Percentiles rank a stretch among this genome's conserved stretches.
Evolutionary conservation across 2,113 vertebrate genomes (phyloP).

Genomic region (Hippocampus barbouri): DNA sequence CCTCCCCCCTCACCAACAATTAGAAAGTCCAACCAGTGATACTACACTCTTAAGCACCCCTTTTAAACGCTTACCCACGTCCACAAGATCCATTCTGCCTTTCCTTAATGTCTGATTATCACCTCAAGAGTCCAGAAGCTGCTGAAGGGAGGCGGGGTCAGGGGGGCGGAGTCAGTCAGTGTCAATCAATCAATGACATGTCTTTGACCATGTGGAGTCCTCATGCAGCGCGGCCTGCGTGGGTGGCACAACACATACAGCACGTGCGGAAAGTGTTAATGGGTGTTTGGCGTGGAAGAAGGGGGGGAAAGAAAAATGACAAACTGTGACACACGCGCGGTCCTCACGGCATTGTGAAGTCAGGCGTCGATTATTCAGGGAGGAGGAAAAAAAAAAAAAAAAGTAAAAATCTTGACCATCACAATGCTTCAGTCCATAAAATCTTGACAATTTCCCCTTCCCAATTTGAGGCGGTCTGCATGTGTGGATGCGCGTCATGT

Average conservation of each 20-base stretch:
- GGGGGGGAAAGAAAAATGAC: slow-evolving; percentile 40
- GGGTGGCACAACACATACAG: slow-evolving; percentile 49
- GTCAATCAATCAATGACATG: slow-evolving; percentile 48
- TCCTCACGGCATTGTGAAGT: slow-evolving; percentile 63
- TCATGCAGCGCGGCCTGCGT: slow-evolving; percentile 56
- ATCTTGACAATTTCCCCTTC: slow-evolving; percentile 76
- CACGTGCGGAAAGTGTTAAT: slow-evolving; percentile 46
- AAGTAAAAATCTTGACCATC: slow-evolving; percentile 61
- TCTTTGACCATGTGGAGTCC: slow-evolving; percentile 56
- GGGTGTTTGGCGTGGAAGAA: slow-evolving; percentile 26
- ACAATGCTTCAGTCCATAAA: slow-evolving; percentile 70
- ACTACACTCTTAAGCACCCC: slow-evolving; percentile 23
- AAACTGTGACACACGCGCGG: slow-evolving; percentile 26
- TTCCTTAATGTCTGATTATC: slow-evolving; percentile 48
- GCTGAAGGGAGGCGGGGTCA: background rate
- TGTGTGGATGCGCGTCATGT: slow-evolving; percentile 60
- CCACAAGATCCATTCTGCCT: background rate
- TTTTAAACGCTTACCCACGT: background rate
- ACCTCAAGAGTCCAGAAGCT: slow-evolving; percentile 54
- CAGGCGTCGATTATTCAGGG: slow-evolving; percentile 62
- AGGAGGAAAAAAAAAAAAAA: slow-evolving; percentile 71
- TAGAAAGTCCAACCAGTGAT: slow-evolving; percentile 54
- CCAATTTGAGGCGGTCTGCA: slow-evolving; percentile 73
- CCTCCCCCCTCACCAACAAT: background rate
- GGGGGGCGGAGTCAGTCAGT: slow-evolving; percentile 36